These are phyloP conservation scores for Muntiacus reevesi DNA, from an alignment of 2,113 vertebrate species.

Conservation along the genomic window DNA sequence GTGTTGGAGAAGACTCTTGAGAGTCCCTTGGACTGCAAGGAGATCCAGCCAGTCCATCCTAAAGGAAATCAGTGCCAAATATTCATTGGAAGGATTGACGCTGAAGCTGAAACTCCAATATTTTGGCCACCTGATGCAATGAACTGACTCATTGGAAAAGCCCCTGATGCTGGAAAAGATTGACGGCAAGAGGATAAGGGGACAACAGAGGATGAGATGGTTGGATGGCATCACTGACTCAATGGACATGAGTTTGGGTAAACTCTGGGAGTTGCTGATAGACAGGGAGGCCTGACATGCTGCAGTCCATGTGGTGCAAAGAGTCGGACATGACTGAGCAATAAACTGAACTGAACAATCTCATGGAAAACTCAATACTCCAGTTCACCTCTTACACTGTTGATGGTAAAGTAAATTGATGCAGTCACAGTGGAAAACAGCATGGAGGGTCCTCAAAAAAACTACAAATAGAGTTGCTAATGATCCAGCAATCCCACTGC, in stretches of 20 bases:
- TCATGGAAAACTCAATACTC: not conserved
- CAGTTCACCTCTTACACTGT: not conserved
- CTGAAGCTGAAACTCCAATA: not conserved
- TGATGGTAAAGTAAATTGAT: not conserved
- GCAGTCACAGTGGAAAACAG: not conserved
- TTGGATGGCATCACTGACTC: not conserved
- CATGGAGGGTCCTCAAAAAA: not conserved
- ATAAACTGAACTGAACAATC: not conserved
- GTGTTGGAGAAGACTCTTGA: not conserved
- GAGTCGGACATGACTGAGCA: not conserved
- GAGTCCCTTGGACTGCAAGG: not conserved
- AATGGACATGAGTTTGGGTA: not conserved
- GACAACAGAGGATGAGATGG: not conserved
- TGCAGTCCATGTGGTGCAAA: not conserved
- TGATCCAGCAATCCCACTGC: not conserved
- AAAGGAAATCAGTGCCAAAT: not conserved
- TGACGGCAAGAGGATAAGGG: fast-evolving
- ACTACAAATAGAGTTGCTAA: not conserved
- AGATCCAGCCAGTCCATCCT: not conserved
- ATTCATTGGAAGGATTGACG: not conserved
- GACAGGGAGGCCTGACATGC: not conserved
- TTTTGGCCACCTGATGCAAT: not conserved
- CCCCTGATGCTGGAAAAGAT: not conserved
- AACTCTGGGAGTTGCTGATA: fast-evolving
- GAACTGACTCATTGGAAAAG: not conserved